Evolutionary conservation across 1,140 invertebrate species (phyloP).

Genomic region (Cydia splendana): DNA sequence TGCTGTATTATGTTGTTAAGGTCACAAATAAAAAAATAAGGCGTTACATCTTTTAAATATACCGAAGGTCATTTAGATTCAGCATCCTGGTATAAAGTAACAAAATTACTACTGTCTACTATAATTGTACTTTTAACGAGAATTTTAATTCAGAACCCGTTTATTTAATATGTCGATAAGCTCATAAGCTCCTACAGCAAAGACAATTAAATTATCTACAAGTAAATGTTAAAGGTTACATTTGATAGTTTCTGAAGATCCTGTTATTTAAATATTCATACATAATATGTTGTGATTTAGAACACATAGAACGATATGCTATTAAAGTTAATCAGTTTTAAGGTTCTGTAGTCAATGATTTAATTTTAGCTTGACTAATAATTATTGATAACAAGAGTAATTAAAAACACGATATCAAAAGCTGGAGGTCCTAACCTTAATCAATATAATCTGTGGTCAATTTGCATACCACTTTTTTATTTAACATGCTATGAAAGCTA

Average conservation of each 20-base stretch:
- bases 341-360: too few species aligned
- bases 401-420: too few species aligned
- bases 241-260: background rate
- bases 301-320: too few species aligned
- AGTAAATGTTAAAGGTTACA: slow-evolving; percentile 1
- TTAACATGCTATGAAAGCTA: background rate
- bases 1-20: too few species aligned
- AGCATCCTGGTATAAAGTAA: background rate
- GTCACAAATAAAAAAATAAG: background rate
- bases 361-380: too few species aligned
- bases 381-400: too few species aligned
- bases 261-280: background rate
- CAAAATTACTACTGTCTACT: background rate
- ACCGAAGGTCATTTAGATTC: background rate
- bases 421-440: too few species aligned
- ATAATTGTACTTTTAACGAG: background rate
- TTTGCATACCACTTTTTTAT: background rate
- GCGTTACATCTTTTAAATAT: background rate
- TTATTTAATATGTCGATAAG: background rate
- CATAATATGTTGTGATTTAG: too few species aligned
- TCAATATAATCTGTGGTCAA: background rate
- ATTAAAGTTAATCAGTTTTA: too few species aligned
- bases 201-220: background rate
- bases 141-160: background rate
- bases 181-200: background rate